Percentiles rank a stretch among this genome's conserved stretches.
These are phyloP conservation scores for Ophiothrix spiculata DNA, from an alignment of 35 echinoderm and acorn worm genomes.

Conservation along the genomic window DNA sequence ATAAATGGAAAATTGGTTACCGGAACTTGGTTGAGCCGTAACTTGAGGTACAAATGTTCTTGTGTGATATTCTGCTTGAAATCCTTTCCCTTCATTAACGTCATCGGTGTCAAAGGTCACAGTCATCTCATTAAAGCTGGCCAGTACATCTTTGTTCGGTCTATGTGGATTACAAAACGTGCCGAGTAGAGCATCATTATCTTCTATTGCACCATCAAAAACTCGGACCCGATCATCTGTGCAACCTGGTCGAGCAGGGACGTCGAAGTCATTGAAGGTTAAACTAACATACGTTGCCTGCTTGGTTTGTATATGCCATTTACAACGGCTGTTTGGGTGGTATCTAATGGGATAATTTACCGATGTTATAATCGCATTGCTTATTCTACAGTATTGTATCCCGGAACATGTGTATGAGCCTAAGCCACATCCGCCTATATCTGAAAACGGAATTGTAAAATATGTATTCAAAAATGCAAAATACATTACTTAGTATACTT, in stretches of 20 bases:
- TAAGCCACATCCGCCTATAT: constrained; percentile 52
- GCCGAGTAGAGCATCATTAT: neutral
- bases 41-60: constrained; percentile 1
- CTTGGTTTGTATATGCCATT: constrained; percentile 54
- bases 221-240: constrained; percentile 1
- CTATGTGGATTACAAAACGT: constrained; percentile 34
- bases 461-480: too few relatives aligned
- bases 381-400: constrained; percentile 10
- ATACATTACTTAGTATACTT: neutral
- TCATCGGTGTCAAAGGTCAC: constrained; percentile 31
- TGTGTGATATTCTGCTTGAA: constrained; percentile 49
- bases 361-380: constrained; percentile 47
- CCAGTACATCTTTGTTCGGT: constrained; percentile 14
- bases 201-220: neutral
- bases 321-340: constrained; percentile 26
- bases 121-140: constrained; percentile 42
- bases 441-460: constrained; percentile 31
- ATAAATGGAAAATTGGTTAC: neutral
- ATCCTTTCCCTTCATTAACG: constrained; percentile 31
- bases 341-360: constrained; percentile 55
- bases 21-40: neutral
- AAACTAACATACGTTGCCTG: constrained; percentile 52
- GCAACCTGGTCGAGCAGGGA: constrained; percentile 14
- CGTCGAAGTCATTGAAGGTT: constrained; percentile 49
- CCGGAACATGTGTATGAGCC: constrained; percentile 27